Percentiles rank a stretch among this genome's conserved stretches.
These are phyloP conservation scores for Zaprionus bogoriensis DNA, from an alignment of 2,888 invertebrate species.

Conservation along the genomic window DNA sequence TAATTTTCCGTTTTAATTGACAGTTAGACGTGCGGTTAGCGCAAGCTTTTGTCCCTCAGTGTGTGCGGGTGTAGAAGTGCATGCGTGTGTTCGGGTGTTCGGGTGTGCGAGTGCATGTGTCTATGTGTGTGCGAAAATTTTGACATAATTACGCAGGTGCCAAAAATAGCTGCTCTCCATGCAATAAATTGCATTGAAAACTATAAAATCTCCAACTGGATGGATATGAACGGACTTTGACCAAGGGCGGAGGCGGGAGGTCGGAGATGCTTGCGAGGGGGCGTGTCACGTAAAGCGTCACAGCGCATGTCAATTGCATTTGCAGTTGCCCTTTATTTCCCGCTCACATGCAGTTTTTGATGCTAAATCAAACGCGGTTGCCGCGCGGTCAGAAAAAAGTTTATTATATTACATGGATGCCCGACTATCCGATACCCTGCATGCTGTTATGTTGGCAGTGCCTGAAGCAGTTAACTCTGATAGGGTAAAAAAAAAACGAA, in stretches of 20 bases:
- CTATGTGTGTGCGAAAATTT: not conserved
- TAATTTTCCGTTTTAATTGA: constrained; percentile 4
- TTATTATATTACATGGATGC: not conserved
- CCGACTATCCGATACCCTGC: not conserved
- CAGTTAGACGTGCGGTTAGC: not conserved
- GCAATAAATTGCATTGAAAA: constrained; percentile 18
- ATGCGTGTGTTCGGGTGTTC: not conserved
- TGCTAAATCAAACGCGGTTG: constrained; percentile 42
- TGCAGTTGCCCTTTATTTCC: not conserved
- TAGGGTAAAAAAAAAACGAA: too few relatives aligned
- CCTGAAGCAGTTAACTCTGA: too few relatives aligned
- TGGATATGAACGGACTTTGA: too few relatives aligned
- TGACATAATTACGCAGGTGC: constrained; percentile 10
- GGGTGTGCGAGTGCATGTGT: not conserved
- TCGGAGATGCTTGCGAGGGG: not conserved
- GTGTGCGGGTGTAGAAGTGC: not conserved
- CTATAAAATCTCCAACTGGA: constrained; percentile 4
- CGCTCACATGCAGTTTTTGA: constrained; percentile 16
- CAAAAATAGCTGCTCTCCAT: constrained; percentile 8
- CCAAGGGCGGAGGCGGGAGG: not conserved
- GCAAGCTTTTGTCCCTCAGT: not conserved
- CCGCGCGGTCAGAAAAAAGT: constrained; percentile 6
- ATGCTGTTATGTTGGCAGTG: too few relatives aligned
- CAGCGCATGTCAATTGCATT: constrained; percentile 45
- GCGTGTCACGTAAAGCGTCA: too few relatives aligned